phyloP scores from a whole-genome alignment of 2,797 vertebrate species.

The Pseudochromis fuscus region DNA sequence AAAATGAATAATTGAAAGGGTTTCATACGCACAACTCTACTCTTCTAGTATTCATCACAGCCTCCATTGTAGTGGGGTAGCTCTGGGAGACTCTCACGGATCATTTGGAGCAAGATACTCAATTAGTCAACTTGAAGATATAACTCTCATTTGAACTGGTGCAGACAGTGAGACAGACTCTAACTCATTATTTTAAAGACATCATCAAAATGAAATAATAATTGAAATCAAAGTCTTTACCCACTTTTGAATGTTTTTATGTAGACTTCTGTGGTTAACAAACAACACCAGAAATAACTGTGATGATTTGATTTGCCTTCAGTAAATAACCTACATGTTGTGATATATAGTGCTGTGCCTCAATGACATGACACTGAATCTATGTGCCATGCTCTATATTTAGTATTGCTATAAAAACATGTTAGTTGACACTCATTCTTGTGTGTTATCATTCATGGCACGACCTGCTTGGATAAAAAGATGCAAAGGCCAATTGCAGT shows the following conservation, averaged over 20 bases:
- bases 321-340: not conserved
- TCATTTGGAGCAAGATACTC: conserved; percentile 34
- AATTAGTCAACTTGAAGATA: conserved; percentile 29
- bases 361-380: not conserved
- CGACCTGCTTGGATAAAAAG: conserved; percentile 31
- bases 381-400: not conserved
- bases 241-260: too few relatives aligned
- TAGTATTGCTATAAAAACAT: not conserved
- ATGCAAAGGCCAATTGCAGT: conserved; percentile 12
- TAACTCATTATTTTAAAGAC: conserved; percentile 5
- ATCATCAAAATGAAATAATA: not conserved
- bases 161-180: conserved; percentile 18
- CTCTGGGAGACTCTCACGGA: conserved; percentile 31
- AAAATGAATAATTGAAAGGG: conserved; percentile 67
- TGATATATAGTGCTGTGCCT: not conserved
- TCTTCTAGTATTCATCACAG: conserved; percentile 64
- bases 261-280: not conserved
- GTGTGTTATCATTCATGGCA: conserved; percentile 15
- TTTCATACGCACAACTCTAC: conserved; percentile 62
- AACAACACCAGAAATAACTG: not conserved
- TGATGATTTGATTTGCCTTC: not conserved
- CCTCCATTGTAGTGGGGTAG: conserved; percentile 39
- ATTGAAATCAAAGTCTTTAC: not conserved
- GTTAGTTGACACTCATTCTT: conserved; percentile 13
- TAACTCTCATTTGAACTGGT: conserved; percentile 9